Evolutionary conservation across 2,888 invertebrate species (phyloP).

Genomic region (Drosophila fungiperda): DNA sequence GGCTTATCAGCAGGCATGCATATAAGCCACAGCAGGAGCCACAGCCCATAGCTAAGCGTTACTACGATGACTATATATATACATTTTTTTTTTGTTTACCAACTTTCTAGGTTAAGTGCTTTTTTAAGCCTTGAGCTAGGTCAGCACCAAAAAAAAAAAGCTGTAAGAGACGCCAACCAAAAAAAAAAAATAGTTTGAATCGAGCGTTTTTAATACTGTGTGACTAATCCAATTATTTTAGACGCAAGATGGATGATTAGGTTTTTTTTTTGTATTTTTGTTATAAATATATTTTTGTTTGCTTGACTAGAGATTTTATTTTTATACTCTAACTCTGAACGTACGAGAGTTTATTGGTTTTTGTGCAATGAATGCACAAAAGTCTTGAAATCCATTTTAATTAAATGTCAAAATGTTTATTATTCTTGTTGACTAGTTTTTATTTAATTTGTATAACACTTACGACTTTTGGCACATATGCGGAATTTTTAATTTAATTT

Average conservation of each 20-base stretch:
- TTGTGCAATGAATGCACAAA: background rate
- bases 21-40: slow-evolving; percentile 43
- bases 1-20: slow-evolving; percentile 64
- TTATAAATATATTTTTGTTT: background rate
- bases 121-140: slow-evolving; percentile 54
- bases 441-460: background rate
- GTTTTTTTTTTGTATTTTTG: background rate
- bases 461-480: background rate
- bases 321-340: background rate
- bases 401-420: background rate
- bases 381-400: background rate
- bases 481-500: too few relatives aligned
- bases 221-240: slow-evolving; percentile 29
- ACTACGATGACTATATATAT: slow-evolving; percentile 1
- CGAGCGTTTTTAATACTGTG: slow-evolving; percentile 2
- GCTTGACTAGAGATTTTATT: background rate
- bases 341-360: background rate
- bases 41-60: slow-evolving; percentile 29
- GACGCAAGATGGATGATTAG: slow-evolving; percentile 8
- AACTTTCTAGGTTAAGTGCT: slow-evolving; percentile 54
- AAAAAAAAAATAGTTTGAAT: background rate
- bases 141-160: slow-evolving; percentile 38
- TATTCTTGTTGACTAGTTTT: background rate
- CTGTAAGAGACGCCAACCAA: background rate
- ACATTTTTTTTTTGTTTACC: slow-evolving; percentile 14